Conservation (phyloP, 2,113 vertebrate genomes). For the Ranitomeya imitator region DNA sequence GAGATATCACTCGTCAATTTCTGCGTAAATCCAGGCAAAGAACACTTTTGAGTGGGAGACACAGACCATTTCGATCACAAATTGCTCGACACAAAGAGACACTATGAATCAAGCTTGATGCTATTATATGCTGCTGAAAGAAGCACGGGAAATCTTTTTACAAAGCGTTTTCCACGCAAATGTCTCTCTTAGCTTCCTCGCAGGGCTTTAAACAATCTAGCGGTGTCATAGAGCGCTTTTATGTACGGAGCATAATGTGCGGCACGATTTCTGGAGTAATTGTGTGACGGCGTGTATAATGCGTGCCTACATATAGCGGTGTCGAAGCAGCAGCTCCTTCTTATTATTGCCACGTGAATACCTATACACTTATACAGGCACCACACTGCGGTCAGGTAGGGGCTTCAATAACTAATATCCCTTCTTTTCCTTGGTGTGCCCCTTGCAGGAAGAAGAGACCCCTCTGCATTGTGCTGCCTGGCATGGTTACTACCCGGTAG, state of each 20-base stretch:
- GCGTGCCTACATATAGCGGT: background rate
- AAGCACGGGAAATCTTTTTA: conserved; percentile 5
- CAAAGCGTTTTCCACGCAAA: conserved; percentile 8
- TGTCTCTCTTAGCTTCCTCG: conserved; percentile 9
- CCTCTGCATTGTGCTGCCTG: conserved; percentile 95
- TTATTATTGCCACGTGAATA: too few species aligned
- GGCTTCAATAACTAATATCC: background rate
- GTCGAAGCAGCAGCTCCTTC: background rate
- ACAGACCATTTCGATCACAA: conserved; percentile 23
- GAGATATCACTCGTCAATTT: background rate
- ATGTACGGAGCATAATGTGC: background rate
- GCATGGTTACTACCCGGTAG: conserved; percentile 92
- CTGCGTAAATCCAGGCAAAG: background rate
- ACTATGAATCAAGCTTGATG: conserved; percentile 1
- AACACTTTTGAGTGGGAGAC: conserved; percentile 29
- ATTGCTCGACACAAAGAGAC: conserved; percentile 10
- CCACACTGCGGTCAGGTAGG: background rate
- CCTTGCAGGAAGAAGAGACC: conserved; percentile 88
- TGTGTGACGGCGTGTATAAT: background rate
- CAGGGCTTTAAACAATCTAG: background rate
- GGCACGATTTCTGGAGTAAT: background rate
- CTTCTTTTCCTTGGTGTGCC: background rate
- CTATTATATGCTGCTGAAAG: background rate
- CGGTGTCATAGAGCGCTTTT: conserved; percentile 17
- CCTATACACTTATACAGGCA: background rate